Evolutionary conservation across 2,113 vertebrate genomes (phyloP).

Genomic region (Tretioscincus oriximinensis): DNA sequence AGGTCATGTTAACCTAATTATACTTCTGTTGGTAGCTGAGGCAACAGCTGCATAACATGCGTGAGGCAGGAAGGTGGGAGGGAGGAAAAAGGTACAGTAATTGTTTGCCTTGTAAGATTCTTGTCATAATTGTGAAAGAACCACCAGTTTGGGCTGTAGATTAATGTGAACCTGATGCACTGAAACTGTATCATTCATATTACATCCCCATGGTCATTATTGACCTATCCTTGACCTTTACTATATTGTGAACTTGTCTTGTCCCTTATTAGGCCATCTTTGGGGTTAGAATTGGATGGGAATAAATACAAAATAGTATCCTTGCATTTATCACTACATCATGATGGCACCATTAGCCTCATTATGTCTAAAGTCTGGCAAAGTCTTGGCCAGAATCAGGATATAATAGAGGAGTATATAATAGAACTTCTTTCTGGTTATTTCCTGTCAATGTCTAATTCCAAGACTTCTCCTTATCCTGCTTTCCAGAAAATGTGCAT

Average conservation of each 20-base stretch:
- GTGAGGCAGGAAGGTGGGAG: neutral
- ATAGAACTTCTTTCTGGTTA: too few species aligned
- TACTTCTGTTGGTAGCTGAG: slow-evolving; percentile 42
- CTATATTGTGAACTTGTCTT: slow-evolving; percentile 5
- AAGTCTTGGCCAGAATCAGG: too few species aligned
- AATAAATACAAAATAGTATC: neutral
- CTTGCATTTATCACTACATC: neutral
- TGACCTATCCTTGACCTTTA: slow-evolving; percentile 10
- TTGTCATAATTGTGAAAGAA: slow-evolving; percentile 18
- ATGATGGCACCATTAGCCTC: neutral
- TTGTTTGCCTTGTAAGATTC: neutral
- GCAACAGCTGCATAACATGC: slow-evolving; percentile 44
- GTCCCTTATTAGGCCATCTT: neutral
- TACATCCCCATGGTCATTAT: slow-evolving; percentile 5
- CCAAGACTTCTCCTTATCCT: too few species aligned
- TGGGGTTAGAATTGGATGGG: neutral
- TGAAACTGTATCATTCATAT: slow-evolving; percentile 22
- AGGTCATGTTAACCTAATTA: slow-evolving; percentile 54
- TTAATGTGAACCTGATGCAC: slow-evolving; percentile 37
- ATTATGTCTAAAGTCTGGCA: too few species aligned
- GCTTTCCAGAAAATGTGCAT: too few species aligned
- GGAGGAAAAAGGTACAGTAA: neutral
- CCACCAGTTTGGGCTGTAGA: slow-evolving; percentile 6
- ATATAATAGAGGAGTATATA: too few species aligned
- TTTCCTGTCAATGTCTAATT: too few species aligned